Base-by-base conservation (phyloP, 2,113 vertebrate genomes). In the Arizona elegans region DNA sequence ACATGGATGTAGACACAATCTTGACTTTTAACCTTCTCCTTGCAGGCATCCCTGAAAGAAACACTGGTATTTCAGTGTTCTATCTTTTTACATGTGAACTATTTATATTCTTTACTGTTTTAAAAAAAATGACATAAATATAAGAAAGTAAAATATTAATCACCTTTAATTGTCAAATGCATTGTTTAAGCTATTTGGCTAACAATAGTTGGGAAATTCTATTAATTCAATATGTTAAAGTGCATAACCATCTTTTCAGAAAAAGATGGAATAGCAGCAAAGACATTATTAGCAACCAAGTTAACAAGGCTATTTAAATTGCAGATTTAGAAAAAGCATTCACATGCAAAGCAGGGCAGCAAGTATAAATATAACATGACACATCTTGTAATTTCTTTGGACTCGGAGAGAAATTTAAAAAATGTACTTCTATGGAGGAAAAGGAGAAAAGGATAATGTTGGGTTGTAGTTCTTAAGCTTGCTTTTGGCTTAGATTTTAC, bases 331-430 rank as follows among this genome's bases (percentile, higher is more conserved):
- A 56, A 92, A n/a, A 43, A 13, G 91, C 43, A 5, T 92, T 56
- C 91, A 93, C 87, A 92, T 95, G 8, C 92, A 93, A 93, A 88
- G 11, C 58, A 93, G 7, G 15, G 58, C 93, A 94, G 12, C 12
- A 52, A 53, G 0, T 7, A 86, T 50, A 94, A 94, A 91, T 17
- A 38, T 59, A 23, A 81, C 21, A 23, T 52, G 92, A 26, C 17
- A 97, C 94, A 0, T 97, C 97, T 97, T 95, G 96, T 92, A 93
- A 92, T 96, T 89, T 26, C 59, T 95, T 97, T 98, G 0, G n/a
- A 50, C 93, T 97, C 97, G 17, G 93, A 97, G 97, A 93, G 47
- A 89, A 96, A 92, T 21, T 1, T 92, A 95, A 65, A 90, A 89
- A 93, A 91, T 21, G 43, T 47, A n/a, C 93, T 38, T 90, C 86